Evolutionary conservation across 2,797 vertebrate species (phyloP).

Genomic region (Kryptopterus vitreolus): DNA sequence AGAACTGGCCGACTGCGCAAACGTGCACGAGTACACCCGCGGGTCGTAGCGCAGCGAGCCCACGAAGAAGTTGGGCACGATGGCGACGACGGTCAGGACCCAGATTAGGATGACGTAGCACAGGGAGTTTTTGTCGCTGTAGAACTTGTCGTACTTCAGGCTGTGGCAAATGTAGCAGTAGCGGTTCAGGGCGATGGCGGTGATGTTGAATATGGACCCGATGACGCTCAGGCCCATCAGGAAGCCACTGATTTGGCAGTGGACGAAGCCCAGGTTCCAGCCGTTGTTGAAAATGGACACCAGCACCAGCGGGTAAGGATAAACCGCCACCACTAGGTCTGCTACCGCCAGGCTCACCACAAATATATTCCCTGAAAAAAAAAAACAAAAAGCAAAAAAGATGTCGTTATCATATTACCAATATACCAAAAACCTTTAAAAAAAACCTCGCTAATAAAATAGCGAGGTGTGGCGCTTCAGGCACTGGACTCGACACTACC

Average conservation of each 20-base stretch:
- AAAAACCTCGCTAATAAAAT: too few species aligned
- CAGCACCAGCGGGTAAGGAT: constrained; percentile 65
- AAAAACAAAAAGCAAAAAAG: too few species aligned
- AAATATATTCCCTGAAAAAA: constrained; percentile 57
- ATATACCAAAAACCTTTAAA: too few species aligned
- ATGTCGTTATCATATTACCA: too few species aligned
- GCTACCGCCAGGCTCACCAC: constrained; percentile 59
- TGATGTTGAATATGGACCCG: constrained; percentile 84
- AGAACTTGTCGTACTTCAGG: constrained; percentile 79
- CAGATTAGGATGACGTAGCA: constrained; percentile 80
- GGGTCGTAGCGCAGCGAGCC: constrained; percentile 81
- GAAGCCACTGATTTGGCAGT: constrained; percentile 83
- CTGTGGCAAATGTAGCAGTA: constrained; percentile 88
- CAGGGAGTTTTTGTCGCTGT: constrained; percentile 77
- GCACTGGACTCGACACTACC: too few species aligned
- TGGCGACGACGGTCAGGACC: constrained; percentile 78
- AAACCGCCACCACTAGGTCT: constrained; percentile 57
- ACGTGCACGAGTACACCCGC: constrained; percentile 82
- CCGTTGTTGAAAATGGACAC: constrained; percentile 79
- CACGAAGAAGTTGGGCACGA: constrained; percentile 78
- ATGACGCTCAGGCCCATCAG: constrained; percentile 84
- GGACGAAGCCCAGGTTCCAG: constrained; percentile 79
- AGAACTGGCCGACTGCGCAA: constrained; percentile 75
- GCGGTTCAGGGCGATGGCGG: constrained; percentile 83
- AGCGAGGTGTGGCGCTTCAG: too few species aligned